Conservation (phyloP, 2,888 invertebrate genomes). For the Drosophila cyrtoloma region DNA sequence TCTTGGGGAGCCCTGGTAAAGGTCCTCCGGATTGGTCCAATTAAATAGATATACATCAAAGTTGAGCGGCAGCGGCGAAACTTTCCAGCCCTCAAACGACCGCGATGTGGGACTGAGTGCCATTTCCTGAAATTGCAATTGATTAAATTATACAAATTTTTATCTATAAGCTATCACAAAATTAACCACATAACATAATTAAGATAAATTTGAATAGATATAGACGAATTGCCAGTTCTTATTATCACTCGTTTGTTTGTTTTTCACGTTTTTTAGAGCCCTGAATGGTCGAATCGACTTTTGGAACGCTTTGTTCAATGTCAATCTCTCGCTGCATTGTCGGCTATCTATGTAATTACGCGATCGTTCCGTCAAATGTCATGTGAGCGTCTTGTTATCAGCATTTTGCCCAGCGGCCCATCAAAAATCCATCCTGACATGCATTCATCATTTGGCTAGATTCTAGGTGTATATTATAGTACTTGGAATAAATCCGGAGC, state of each 20-base stretch:
- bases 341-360: conserved; percentile 45
- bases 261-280: background rate
- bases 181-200: background rate
- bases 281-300: background rate
- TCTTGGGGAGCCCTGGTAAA: conserved; percentile 86
- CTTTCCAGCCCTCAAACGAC: conserved; percentile 90
- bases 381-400: conserved; percentile 62
- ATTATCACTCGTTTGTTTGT: background rate
- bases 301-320: background rate
- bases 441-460: conserved; percentile 38
- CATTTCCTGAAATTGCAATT: conserved; percentile 87
- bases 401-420: conserved; percentile 23
- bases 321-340: conserved; percentile 19
- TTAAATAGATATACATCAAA: conserved; percentile 91
- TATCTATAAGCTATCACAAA: background rate
- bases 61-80: conserved; percentile 88
- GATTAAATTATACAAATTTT: background rate
- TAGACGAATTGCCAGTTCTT: background rate
- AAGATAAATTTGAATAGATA: background rate
- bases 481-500: conserved; percentile 14
- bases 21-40: conserved; percentile 91
- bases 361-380: conserved; percentile 41
- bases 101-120: conserved; percentile 87
- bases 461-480: conserved; percentile 6
- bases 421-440: conserved; percentile 32